Evolutionary conservation across 1,140 invertebrate species (phyloP).

Genomic region (Solenopsis fugax): DNA sequence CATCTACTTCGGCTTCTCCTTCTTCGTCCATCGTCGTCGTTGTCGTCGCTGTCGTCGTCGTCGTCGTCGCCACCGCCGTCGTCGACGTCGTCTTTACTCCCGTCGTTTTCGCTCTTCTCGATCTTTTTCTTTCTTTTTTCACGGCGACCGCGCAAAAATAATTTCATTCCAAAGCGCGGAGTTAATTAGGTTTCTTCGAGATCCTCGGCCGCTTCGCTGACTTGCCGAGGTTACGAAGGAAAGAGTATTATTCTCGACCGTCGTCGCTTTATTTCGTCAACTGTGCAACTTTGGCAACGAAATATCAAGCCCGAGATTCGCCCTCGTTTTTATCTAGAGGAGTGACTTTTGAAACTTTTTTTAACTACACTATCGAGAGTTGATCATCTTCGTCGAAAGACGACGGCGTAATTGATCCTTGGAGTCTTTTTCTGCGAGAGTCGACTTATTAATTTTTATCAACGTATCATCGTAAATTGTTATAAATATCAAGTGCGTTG

Average conservation of each 20-base stretch:
- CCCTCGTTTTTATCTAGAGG: slow-evolving; percentile 37
- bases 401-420: slow-evolving; percentile 65
- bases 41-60: slow-evolving; percentile 32
- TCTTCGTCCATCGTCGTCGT: slow-evolving; percentile 47
- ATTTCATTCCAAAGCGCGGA: slow-evolving; percentile 78
- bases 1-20: slow-evolving; percentile 64
- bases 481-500: background rate
- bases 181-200: slow-evolving; percentile 80
- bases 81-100: slow-evolving; percentile 24
- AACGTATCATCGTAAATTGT: background rate
- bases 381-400: slow-evolving; percentile 29
- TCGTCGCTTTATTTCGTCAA: slow-evolving; percentile 73
- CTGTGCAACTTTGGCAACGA: slow-evolving; percentile 63
- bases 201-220: slow-evolving; percentile 73
- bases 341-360: slow-evolving; percentile 61
- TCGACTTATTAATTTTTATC: slow-evolving; percentile 61
- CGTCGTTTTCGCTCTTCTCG: slow-evolving; percentile 2
- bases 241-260: slow-evolving; percentile 69
- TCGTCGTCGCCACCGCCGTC: background rate
- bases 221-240: slow-evolving; percentile 62
- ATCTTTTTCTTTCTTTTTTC: slow-evolving; percentile 42
- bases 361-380: slow-evolving; percentile 48
- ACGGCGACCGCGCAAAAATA: slow-evolving; percentile 77
- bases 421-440: background rate
- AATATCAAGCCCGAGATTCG: slow-evolving; percentile 57